Evolutionary conservation across 1,140 invertebrate genomes (phyloP).

Genomic region (Cotesia glomerata): DNA sequence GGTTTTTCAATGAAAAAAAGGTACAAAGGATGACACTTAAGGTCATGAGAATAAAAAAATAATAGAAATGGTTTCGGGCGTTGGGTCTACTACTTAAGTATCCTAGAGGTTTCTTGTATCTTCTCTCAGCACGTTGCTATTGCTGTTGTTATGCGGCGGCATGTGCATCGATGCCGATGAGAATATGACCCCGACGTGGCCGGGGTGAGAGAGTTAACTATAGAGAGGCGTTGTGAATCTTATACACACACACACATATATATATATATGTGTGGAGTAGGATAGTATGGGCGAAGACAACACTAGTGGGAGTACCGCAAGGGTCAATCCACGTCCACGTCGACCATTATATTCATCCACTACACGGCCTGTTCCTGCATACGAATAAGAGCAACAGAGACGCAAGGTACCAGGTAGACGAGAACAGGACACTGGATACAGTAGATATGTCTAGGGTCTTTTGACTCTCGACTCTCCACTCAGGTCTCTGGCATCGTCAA

Average conservation of each 20-base stretch:
- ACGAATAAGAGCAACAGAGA: background rate
- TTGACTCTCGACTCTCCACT: constrained; percentile 8
- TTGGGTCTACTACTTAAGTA: background rate
- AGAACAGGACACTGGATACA: too few relatives aligned
- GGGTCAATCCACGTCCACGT: constrained; percentile 47
- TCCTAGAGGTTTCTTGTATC: background rate
- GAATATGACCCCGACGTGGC: constrained; percentile 15
- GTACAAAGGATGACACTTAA: constrained; percentile 23
- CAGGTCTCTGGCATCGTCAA: constrained; percentile 2
- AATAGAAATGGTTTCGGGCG: constrained; percentile 1
- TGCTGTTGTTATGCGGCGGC: background rate
- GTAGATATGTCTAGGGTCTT: constrained; percentile 3
- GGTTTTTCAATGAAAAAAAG: too few relatives aligned
- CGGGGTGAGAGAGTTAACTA: constrained; percentile 9
- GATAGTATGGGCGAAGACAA: background rate
- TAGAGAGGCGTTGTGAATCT: constrained; percentile 10
- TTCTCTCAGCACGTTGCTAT: background rate
- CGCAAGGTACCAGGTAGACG: background rate
- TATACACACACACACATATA: background rate
- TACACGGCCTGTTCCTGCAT: background rate
- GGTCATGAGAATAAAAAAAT: constrained; percentile 28
- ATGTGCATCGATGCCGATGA: constrained; percentile 13
- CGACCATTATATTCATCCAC: constrained; percentile 18
- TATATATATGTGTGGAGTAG: background rate
- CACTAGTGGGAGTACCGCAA: constrained; percentile 56